These are phyloP conservation scores for Battus philenor DNA, from an alignment of 1,140 invertebrate species.

Conservation along the genomic window DNA sequence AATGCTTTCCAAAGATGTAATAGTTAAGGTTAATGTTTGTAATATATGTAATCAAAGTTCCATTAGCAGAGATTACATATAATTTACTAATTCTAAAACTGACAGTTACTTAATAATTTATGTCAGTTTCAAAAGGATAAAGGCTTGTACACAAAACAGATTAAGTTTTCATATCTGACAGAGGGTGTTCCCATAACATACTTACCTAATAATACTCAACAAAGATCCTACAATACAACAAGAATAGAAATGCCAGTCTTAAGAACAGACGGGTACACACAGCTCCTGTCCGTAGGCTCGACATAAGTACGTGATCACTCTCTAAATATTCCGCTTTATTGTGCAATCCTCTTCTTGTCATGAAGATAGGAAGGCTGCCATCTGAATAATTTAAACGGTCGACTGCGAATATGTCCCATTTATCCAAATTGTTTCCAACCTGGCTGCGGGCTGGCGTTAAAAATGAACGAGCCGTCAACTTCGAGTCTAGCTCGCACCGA, in stretches of 20 bases:
- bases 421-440: constrained; percentile 60
- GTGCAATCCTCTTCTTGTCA: constrained; percentile 59
- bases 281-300: constrained; percentile 31
- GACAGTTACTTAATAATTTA: constrained; percentile 1
- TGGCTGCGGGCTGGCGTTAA: constrained; percentile 43
- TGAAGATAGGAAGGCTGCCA: constrained; percentile 45
- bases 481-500: constrained; percentile 31
- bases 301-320: constrained; percentile 54
- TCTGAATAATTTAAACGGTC: constrained; percentile 61
- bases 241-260: constrained; percentile 40
- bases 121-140: neutral
- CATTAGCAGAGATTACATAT: no score
- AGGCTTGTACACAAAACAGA: neutral
- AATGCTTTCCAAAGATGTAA: no score
- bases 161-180: constrained; percentile 13
- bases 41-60: no score
- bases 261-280: constrained; percentile 22
- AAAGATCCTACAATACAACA: constrained; percentile 23
- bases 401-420: constrained; percentile 52
- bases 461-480: constrained; percentile 56
- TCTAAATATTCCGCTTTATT: constrained; percentile 68
- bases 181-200: neutral
- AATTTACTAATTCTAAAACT: neutral
- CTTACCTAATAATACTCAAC: constrained; percentile 9
- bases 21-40: no score